Base-by-base conservation (phyloP, 2,113 vertebrate genomes). In the Lepidothrix coronata region DNA sequence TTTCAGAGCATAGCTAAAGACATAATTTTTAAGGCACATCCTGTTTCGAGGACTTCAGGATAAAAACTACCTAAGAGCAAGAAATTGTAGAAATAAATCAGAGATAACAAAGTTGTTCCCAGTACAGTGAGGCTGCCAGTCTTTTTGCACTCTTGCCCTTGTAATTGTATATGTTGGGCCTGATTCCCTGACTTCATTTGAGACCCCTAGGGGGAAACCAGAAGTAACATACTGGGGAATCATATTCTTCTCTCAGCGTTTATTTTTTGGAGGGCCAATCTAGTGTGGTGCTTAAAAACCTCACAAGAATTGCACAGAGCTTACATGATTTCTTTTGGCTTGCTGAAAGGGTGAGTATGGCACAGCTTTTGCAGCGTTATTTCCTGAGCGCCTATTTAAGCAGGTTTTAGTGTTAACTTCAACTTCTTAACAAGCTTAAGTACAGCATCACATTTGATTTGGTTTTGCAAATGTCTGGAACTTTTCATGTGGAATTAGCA, bases 401-500 rank as follows among this genome's bases (percentile, higher is more conserved):
- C 63, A 66, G 79, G 93, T 95, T 79, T 97, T 92, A 94, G 81
- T 30, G 41, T 83, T 91, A 91, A 88, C 74, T 85, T 74, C 91
- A 85, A 73, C 71, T 92, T 89, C 61, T 61, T 94, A 91, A 87
- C 91, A 87, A 89, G 92, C 97, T 89, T 84, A 84, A 30, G 62
- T 85, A 65, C 35, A 77, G 82, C 75, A 44, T 77, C 89, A 39
- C 23, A 24, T 85, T 44, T 91, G 79, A 67, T 92, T 95, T 89
- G 88, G 78, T 88, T 95, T 77, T 61, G 70, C 57, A 74, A 43
- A 35, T 63, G 52, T 78, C 88, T 96, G 62, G n/a, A 68, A 87
- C 68, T 96, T 97, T 96, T 96, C 92, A 89, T 55, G 83, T 71
- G 95, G 95, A 94, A 95, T 96, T 96, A 96, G 86, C 31, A 80